phyloP scores from a whole-genome alignment of 2,888 invertebrate species.

The Phasia obesa region DNA sequence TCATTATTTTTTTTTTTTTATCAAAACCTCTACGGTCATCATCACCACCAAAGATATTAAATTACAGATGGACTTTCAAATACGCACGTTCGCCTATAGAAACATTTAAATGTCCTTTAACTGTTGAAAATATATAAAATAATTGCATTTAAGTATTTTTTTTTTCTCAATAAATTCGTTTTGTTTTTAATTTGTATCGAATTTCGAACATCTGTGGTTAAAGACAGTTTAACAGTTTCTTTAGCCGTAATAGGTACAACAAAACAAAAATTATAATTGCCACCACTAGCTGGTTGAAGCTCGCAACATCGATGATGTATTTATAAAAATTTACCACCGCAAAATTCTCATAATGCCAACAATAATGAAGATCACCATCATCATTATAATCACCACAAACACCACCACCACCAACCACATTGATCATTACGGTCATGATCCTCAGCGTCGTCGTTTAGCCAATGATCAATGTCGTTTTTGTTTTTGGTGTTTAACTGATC shows the following conservation, averaged over 20 bases:
- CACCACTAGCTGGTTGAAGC: conserved; percentile 48
- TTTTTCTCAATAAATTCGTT: conserved; percentile 45
- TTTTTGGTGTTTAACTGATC: conserved; percentile 32
- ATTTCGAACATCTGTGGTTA: conserved; percentile 67
- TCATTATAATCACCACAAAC: background rate
- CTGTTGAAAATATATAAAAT: conserved; percentile 59
- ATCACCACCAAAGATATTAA: conserved; percentile 50
- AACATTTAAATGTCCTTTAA: conserved; percentile 64
- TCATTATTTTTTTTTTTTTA: background rate
- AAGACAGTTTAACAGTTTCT: conserved; percentile 64
- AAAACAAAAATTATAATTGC: conserved; percentile 60
- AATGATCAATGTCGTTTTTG: conserved; percentile 58
- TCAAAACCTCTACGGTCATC: conserved; percentile 64
- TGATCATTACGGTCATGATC: conserved; percentile 45
- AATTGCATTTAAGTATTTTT: conserved; percentile 61
- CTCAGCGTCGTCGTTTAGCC: conserved; percentile 51
- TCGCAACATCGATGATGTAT: conserved; percentile 22
- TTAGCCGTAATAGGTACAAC: background rate
- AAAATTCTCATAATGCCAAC: conserved; percentile 61
- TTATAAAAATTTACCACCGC: conserved; percentile 51
- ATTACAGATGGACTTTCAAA: conserved; percentile 59
- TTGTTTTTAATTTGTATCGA: conserved; percentile 46
- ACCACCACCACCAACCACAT: conserved; percentile 25
- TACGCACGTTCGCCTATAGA: conserved; percentile 9
- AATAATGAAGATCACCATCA: conserved; percentile 5